Percentiles rank a stretch among this genome's conserved stretches.
Evolutionary conservation across 2,888 invertebrate genomes (phyloP).

Genomic region (Thumatha senex): DNA sequence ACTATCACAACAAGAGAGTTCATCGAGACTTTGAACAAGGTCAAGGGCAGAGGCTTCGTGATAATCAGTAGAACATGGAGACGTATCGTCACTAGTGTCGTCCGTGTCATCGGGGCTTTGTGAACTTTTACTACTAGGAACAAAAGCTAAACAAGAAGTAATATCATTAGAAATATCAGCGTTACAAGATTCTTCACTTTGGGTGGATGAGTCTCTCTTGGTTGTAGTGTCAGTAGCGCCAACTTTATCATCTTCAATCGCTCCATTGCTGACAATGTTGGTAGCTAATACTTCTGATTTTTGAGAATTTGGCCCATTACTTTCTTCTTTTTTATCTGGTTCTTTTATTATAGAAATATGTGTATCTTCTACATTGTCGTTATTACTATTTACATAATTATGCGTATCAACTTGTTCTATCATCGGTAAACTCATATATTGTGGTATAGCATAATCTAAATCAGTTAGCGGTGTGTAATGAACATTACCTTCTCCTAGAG

Average conservation of each 20-base stretch:
- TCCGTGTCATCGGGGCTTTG: conserved; percentile 59
- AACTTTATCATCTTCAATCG: conserved; percentile 56
- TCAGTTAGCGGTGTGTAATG: conserved; percentile 73
- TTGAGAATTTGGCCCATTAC: conserved; percentile 30
- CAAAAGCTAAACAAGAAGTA: conserved; percentile 76
- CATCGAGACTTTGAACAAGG: conserved; percentile 68
- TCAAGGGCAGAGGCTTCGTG: conserved; percentile 78
- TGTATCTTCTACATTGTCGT: conserved; percentile 32
- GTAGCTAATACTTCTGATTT: conserved; percentile 30
- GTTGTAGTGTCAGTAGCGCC: conserved; percentile 42
- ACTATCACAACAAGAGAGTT: conserved; percentile 71
- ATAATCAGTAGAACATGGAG: conserved; percentile 77
- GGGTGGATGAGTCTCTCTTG: conserved; percentile 61
- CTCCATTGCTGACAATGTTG: conserved; percentile 41
- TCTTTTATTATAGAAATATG: conserved; percentile 34
- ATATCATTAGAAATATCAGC: conserved; percentile 75
- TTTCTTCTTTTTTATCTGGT: conserved; percentile 37
- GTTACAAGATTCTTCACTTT: conserved; percentile 72
- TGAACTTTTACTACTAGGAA: conserved; percentile 76
- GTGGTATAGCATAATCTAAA: conserved; percentile 74
- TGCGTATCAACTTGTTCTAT: conserved; percentile 57
- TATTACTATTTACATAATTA: conserved; percentile 39
- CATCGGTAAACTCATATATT: conserved; percentile 71
- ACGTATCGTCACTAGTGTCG: conserved; percentile 74
- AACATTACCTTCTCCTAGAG: conserved; percentile 55